phyloP scores from a whole-genome alignment of 1,140 invertebrate genomes.

The Drosophila pruinosa region DNA sequence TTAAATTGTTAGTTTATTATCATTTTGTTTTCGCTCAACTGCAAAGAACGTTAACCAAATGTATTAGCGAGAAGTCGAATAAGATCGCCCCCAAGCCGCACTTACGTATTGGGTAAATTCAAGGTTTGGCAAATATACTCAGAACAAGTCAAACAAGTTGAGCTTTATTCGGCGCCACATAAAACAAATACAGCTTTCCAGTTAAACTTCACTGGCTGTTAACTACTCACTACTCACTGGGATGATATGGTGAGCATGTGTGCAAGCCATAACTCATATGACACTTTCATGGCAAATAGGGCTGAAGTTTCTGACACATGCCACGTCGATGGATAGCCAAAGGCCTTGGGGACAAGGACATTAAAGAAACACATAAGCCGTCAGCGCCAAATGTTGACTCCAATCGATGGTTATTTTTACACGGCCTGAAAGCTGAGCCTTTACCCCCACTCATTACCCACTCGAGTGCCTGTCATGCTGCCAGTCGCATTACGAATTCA shows the following conservation, averaged over 20 bases:
- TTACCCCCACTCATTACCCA: not conserved
- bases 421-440: constrained; percentile 3
- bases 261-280: constrained; percentile 16
- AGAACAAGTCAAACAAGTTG: constrained; percentile 14
- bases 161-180: constrained; percentile 17
- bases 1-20: not conserved
- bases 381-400: constrained; percentile 54
- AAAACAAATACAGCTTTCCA: constrained; percentile 15
- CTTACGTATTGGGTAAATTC: not conserved
- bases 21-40: no score
- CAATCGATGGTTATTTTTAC: constrained; percentile 66
- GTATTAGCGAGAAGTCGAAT: not conserved
- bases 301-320: constrained; percentile 16
- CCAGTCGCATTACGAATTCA: constrained; percentile 32
- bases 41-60: no score
- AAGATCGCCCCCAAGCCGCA: not conserved
- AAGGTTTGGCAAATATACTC: not conserved
- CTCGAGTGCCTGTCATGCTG: not conserved
- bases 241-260: not conserved
- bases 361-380: constrained; percentile 32
- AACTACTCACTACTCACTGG: not conserved
- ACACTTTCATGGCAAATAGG: constrained; percentile 23
- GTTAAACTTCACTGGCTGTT: constrained; percentile 8
- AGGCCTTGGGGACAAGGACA: constrained; percentile 42
- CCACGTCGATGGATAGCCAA: constrained; percentile 3